Base-by-base conservation (phyloP, 2,888 invertebrate genomes). In the Didymodactylos carnosus region DNA sequence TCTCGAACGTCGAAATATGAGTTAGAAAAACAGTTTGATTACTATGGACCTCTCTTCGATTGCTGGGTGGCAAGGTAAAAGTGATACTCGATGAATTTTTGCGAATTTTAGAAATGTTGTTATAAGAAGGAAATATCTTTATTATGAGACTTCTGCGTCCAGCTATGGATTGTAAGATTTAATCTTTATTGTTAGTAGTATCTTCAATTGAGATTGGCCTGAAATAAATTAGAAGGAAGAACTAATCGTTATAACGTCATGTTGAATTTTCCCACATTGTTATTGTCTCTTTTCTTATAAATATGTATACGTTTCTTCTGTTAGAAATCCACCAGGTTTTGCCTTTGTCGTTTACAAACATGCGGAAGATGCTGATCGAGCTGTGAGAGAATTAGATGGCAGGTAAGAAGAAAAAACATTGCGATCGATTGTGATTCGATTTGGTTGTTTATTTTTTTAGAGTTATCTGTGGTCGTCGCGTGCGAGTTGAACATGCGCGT, bases 61-160 rank as follows among this genome's bases (percentile, higher is more conserved):
- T 79, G 80, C n/a, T 81, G 81, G 81, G 80, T 81, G 72, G 81
- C 81, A 49, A 79, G 80, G 80, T 80, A 77, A 75, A 75, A 69
- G 14, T n/a, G 46, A 16, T 46, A 46, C 46, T 46, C 16, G n/a
- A 16, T 46, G 16, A 46, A 46, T n/a, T 35, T 43, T 43, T 46
- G 35, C 19, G 16, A 27, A 39, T 70, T 39, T 29, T 14, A 69
- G n/a, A 69, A n/a, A 25, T 14, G n/a, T n/a, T 14, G 69, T 14
- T n/a, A n/a, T n/a, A n/a, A n/a, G n/a, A n/a, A n/a, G n/a, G n/a
- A n/a, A n/a, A n/a, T n/a, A n/a, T n/a, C n/a, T n/a, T n/a, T n/a
- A n/a, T n/a, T n/a, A n/a, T n/a, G n/a, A n/a, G n/a, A n/a, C n/a
- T n/a, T n/a, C n/a, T n/a, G n/a, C n/a, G n/a, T n/a, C n/a, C n/a